Base-by-base conservation (phyloP, 2,888 invertebrate species). In the Laspeyria flexula region DNA sequence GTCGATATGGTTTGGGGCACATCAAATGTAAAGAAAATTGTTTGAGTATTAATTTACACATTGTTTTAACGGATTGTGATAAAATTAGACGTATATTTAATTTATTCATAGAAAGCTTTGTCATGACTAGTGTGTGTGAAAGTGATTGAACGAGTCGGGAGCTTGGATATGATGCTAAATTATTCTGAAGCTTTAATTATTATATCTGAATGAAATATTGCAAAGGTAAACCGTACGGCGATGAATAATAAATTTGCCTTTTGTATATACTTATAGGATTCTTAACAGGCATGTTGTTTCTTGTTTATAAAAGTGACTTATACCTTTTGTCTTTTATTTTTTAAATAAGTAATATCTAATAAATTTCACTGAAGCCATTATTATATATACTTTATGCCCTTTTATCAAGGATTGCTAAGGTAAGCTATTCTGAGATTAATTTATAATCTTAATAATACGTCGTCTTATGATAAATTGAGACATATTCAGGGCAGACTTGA, bases 1-100 rank as follows among this genome's bases (percentile, higher is more conserved):
- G 55, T 81, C 1, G 88, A 89, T 31, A 75, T 85, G 47, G 61
- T 89, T 0, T 86, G 87, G 86, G 80, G 83, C 9, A 57, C 65
- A 37, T 57, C 51, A 11, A 51, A 53, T 23, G 34, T 51, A 2
- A 72, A 74, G 44, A 70, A 76, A 65, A 49, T 58, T 2, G 11
- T 51, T 12, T 60, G 56, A 60, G 21, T 13, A 23, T 21, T 13
- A 33, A 23, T 0, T 15, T 15, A 11, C n/a, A n/a, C n/a, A 15
- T 12, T 46, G 41, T 55, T 34, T 49, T 43, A 40, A 33, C 48
- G 48, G 48, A 44, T 53, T 43, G 48, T 51, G 39, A 15, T 54
- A 44, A 34, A 37, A 10, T 34, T 15, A 18, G 29, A 41, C 31
- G 37, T 25, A 25, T 21, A 13, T 52, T 55, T 49, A 41, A 66